Conservation (phyloP, 2,888 invertebrate species). For the Chromoteleia sp. region DNA sequence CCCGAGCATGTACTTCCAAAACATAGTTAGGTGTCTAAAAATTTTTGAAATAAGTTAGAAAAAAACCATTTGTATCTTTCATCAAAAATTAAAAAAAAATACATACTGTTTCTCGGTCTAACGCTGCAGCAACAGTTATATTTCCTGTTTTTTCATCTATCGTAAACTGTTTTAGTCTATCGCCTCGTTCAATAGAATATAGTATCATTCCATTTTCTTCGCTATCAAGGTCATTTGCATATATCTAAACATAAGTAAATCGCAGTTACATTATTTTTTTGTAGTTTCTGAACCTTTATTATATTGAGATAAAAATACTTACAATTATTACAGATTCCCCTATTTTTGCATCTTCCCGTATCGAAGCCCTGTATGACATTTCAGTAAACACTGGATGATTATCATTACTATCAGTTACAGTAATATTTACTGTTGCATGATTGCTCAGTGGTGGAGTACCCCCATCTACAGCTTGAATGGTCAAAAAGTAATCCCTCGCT, state of each 20-base stretch:
- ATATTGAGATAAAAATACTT: conserved; percentile 57
- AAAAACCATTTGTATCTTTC: neutral
- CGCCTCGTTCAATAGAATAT: conserved; percentile 92
- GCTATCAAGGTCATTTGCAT: conserved; percentile 94
- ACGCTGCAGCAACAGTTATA: conserved; percentile 89
- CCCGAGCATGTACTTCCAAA: conserved; percentile 92
- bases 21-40: conserved; percentile 87
- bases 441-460: conserved; percentile 95
- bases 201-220: conserved; percentile 91
- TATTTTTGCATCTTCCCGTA: conserved; percentile 91
- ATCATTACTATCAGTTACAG: conserved; percentile 94
- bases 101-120: conserved; percentile 93
- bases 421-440: conserved; percentile 94
- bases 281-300: neutral
- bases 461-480: conserved; percentile 95
- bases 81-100: neutral
- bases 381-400: conserved; percentile 93
- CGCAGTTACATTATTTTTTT: neutral
- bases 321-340: conserved; percentile 91
- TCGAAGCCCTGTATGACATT: conserved; percentile 90
- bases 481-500: conserved; percentile 93
- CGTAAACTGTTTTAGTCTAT: conserved; percentile 90
- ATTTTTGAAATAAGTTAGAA: neutral
- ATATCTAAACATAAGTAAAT: conserved; percentile 84
- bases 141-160: conserved; percentile 92